Base-by-base conservation (phyloP, 2,888 invertebrate genomes). In the Patella ulyssiponensis region DNA sequence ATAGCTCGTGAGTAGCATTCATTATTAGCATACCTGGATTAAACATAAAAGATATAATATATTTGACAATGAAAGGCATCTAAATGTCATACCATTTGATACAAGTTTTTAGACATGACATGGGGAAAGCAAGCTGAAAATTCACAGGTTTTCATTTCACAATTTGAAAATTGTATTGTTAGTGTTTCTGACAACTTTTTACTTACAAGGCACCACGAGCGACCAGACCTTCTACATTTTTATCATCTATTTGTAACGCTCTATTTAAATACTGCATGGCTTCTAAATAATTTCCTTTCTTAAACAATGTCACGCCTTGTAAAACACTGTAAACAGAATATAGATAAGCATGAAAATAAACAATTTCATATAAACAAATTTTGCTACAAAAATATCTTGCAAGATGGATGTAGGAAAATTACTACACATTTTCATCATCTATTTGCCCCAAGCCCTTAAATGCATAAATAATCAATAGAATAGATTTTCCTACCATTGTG, bases 271-370 rank as follows among this genome's bases (percentile, higher is more conserved):
- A 84, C 81, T 90, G 89, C 85, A 91, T 86, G 1, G 91, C 91
- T 76, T 91, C 91, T 69, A 85, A 82, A 58, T 87, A 84, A n/a
- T 85, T 82, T 0, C 97, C 97, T 71, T 95, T 95, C 92, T 98
- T 98, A 93, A 98, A 98, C 93, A 96, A 96, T 89, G 96, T 96
- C 87, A 98, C 97, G 44, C 98, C 98, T 92, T 97, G 96, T n/a
- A 97, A 96, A 44, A 98, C 98, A 90, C 95, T 95, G 91, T 15
- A 86, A 84, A 51, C 64, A 52, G 23, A 5, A 64, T n/a, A 44
- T 44, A 23, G 3, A 27, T n/a, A 27, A 69, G 44, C 54, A 72
- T 3, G 27, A 27, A n/a, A 52, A 53, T 52, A 73, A 14, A 20
- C 1, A 3, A 17, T 54, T 53, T 54, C 27, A 20, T 44, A n/a